Evolutionary conservation across 2,888 invertebrate genomes (phyloP).

Genomic region (Tricholauxania praeusta): DNA sequence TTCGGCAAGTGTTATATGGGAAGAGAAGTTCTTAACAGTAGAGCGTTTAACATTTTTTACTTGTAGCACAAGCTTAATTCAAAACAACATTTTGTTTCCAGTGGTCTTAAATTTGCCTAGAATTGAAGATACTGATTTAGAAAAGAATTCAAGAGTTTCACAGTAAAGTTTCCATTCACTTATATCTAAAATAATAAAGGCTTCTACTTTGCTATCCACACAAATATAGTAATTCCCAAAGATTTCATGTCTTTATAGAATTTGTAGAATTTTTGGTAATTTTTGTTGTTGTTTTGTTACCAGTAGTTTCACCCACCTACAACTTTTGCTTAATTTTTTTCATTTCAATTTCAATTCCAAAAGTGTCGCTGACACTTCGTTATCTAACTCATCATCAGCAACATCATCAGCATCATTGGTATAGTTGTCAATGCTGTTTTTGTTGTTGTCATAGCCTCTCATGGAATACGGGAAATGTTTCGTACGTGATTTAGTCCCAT

Average conservation of each 20-base stretch:
- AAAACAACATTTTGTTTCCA: no score
- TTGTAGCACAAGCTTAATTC: no score
- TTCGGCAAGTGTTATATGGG: no score
- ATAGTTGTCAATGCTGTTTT: constrained; percentile 5
- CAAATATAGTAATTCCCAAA: background rate
- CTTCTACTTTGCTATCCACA: no score
- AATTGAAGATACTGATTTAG: no score
- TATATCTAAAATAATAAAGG: no score
- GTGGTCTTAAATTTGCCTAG: no score
- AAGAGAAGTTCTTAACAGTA: no score
- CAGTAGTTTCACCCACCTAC: background rate
- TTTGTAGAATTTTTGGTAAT: background rate
- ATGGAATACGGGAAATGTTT: constrained; percentile 59
- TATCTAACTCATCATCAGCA: constrained; percentile 44
- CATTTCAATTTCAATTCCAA: constrained; percentile 62
- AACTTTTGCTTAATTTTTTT: constrained; percentile 40
- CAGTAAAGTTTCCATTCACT: no score
- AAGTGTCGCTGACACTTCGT: constrained; percentile 48
- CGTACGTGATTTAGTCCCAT: constrained; percentile 63
- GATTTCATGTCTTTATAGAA: constrained; percentile 7
- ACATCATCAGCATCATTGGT: constrained; percentile 23
- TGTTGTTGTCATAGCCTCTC: constrained; percentile 46
- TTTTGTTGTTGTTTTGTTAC: background rate
- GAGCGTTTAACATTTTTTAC: no score
- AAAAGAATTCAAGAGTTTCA: no score